phyloP scores from a whole-genome alignment of 2,797 vertebrate genomes.

The Bovichtus diacanthus region DNA sequence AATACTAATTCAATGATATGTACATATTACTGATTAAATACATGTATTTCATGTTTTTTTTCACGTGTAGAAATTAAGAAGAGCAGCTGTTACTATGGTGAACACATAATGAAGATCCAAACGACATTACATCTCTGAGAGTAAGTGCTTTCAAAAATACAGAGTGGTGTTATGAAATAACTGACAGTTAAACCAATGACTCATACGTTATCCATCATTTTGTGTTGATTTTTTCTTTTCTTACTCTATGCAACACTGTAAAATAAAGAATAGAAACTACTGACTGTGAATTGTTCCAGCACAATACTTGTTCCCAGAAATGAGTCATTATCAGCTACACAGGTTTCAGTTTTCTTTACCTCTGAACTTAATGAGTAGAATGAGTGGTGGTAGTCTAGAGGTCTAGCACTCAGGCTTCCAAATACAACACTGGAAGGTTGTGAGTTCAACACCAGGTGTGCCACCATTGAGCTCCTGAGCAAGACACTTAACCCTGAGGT shows the following conservation, averaged over 20 bases:
- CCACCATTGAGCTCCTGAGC: too few species aligned
- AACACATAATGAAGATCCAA: not conserved
- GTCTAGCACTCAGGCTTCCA: too few species aligned
- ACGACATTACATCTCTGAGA: not conserved
- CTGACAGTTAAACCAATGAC: not conserved
- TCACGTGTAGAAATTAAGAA: not conserved
- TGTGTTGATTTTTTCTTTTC: not conserved
- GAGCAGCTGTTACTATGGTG: not conserved
- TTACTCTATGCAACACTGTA: too few species aligned
- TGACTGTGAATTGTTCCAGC: too few species aligned
- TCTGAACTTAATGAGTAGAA: not conserved
- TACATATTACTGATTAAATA: not conserved
- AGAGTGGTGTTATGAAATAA: not conserved
- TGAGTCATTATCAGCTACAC: not conserved
- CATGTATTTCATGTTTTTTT: not conserved
- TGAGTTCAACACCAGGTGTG: too few species aligned
- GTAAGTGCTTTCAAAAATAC: not conserved
- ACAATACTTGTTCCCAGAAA: slow-evolving; percentile 17
- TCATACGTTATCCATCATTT: not conserved
- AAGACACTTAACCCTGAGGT: too few species aligned
- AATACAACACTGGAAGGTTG: too few species aligned
- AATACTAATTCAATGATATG: too few species aligned
- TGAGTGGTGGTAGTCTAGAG: too few species aligned
- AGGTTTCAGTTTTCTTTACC: not conserved
- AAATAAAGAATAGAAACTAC: slow-evolving; percentile 42